Percentiles rank a stretch among this genome's conserved stretches.
Evolutionary conservation across 2,888 invertebrate genomes (phyloP).

Genomic region (Leptura quadrifasciata): DNA sequence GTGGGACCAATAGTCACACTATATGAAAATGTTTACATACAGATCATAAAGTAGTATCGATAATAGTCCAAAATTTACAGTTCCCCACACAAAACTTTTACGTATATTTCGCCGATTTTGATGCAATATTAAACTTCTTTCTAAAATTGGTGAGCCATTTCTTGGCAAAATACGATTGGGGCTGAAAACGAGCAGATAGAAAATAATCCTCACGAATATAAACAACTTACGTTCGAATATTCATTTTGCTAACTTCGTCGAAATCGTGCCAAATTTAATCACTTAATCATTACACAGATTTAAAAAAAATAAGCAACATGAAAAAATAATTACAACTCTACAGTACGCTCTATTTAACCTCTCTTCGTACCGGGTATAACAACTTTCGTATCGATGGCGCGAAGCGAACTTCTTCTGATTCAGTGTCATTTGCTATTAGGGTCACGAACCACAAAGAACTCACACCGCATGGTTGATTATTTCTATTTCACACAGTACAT

Average conservation of each 20-base stretch:
- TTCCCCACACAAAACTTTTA: conserved; percentile 77
- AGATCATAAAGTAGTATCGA: conserved; percentile 78
- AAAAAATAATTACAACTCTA: not conserved
- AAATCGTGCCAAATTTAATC: not conserved
- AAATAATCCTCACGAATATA: not conserved
- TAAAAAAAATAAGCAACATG: not conserved
- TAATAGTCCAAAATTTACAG: conserved; percentile 76
- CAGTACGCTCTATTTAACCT: no score
- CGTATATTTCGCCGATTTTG: conserved; percentile 75
- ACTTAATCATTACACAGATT: not conserved
- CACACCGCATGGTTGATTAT: no score
- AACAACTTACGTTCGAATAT: conserved; percentile 27
- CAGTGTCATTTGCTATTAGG: no score
- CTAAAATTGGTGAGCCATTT: conserved; percentile 72
- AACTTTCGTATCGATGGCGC: not conserved
- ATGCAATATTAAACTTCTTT: conserved; percentile 76
- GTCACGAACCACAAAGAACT: no score
- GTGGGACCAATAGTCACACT: no score
- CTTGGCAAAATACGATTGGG: conserved; percentile 46
- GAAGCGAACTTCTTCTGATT: not conserved
- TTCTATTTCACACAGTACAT: no score
- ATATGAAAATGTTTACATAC: conserved; percentile 73
- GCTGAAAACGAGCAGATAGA: conserved; percentile 43
- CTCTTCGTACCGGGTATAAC: not conserved
- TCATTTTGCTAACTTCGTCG: conserved; percentile 6